Evolutionary conservation across 2,888 invertebrate genomes (phyloP), one percentile per base, ranked within the genome.

Genomic region (Caenorhabditis uteleia): DNA sequence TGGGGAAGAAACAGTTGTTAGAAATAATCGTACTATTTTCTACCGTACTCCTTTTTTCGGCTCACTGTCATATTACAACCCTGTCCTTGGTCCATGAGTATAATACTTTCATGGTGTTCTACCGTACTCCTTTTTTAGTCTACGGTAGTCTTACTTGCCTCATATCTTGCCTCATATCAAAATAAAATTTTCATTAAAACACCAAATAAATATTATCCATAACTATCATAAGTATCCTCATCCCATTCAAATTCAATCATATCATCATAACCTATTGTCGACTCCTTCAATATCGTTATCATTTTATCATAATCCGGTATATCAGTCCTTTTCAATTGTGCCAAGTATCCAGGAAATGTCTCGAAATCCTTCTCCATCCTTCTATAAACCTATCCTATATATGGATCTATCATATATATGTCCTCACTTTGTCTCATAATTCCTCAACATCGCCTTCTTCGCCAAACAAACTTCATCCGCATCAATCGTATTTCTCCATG

Each of bases 401-500:
- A 7, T 33, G 14, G 16, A 8, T 14, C 21, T 4, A 29, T 3
- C 6, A 12, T 16, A 43, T 8, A 45, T n/a, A 7, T 6, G 3
- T 10, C 14, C 12, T 25, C 3, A 64, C 58, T 43, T 65, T 12
- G 58, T 42, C 33, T 58, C 45, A 43, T 55, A 65, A 20, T 54
- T 49, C 2, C 10, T 23, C 31, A 50, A 27, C 26, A 57, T 7
- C 12, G 36, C 44, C 14, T 42, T 43, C 39, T 77, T 77, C 42
- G 62, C 50, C n/a, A 51, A 38, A 26, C 44, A 55, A n/a, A 78
- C 70, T 33, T 75, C 70, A 45, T 77, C 77, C 42, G 62, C 56
- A 46, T 77, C 71, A 23, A 54, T 67, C 21, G 74, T 23, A 18
- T 61, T 57, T 42, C 70, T 68, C 80, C 80, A 80, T 6, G 79